phyloP scores from a whole-genome alignment of 2,113 vertebrate species.

The Cynopterus brachyotis region DNA sequence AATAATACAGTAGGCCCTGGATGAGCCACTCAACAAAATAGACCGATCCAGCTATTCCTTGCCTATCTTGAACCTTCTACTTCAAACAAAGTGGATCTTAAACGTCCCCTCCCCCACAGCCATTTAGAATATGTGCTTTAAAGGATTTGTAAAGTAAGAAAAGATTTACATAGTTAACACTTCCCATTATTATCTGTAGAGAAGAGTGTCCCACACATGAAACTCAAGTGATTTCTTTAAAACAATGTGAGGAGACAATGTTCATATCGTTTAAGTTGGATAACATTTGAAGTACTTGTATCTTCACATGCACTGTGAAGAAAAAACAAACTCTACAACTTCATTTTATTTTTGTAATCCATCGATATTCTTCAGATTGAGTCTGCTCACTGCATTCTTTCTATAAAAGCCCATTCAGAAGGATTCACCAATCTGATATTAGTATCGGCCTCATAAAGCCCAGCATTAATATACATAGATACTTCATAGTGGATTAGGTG shows the following conservation, averaged over 20 bases:
- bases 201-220: neutral
- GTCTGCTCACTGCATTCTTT: neutral
- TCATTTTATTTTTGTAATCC: neutral
- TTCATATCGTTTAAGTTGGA: neutral
- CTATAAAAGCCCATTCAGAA: neutral
- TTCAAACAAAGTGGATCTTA: neutral
- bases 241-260: neutral
- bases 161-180: neutral
- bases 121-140: neutral
- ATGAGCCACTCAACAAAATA: neutral
- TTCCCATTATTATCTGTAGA: neutral
- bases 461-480: neutral
- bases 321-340: neutral
- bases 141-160: neutral
- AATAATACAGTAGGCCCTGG: neutral
- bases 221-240: neutral
- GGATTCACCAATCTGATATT: neutral
- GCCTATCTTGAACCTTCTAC: neutral
- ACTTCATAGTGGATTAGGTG: neutral
- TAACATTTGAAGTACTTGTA: neutral
- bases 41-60: no score
- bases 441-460: neutral
- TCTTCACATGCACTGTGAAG: neutral
- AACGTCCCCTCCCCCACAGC: neutral
- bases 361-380: neutral